Evolutionary conservation across 2,888 invertebrate species (phyloP).

Genomic region (Cheilosia soror): DNA sequence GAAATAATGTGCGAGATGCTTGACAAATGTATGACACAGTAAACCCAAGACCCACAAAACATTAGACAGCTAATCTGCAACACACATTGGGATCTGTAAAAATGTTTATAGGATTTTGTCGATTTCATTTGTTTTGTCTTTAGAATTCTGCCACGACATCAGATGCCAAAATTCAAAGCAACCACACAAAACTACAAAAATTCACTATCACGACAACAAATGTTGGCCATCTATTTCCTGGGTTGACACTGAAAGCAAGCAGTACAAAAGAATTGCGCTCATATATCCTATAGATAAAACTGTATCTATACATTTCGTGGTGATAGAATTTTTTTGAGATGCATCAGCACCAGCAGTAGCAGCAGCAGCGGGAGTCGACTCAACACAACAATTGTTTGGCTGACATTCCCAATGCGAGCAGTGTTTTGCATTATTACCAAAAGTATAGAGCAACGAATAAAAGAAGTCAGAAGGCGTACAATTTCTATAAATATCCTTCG

Average conservation of each 20-base stretch:
- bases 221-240: conserved; percentile 66
- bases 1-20: conserved; percentile 44
- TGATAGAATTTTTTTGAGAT: conserved; percentile 30
- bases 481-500: conserved; percentile 43
- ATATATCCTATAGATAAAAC: conserved; percentile 17
- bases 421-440: conserved; percentile 42
- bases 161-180: conserved; percentile 46
- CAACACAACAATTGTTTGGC: conserved; percentile 67
- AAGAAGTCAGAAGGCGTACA: conserved; percentile 8
- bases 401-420: conserved; percentile 41
- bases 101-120: conserved; percentile 33
- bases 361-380: conserved; percentile 27
- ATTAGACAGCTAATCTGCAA: conserved; percentile 6
- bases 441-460: conserved; percentile 34
- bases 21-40: conserved; percentile 51
- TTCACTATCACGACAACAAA: conserved; percentile 9
- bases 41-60: conserved; percentile 34
- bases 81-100: background rate
- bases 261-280: conserved; percentile 19
- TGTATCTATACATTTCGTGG: conserved; percentile 7
- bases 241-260: conserved; percentile 60
- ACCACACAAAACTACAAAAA: conserved; percentile 8
- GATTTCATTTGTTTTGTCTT: conserved; percentile 27
- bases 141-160: background rate
- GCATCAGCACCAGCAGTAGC: conserved; percentile 48